A percentile compares a stretch with the other conserved stretches of the same genome.
These are phyloP conservation scores for Bucorvus abyssinicus DNA, from an alignment of 2,797 vertebrate species.

Conservation along the genomic window DNA sequence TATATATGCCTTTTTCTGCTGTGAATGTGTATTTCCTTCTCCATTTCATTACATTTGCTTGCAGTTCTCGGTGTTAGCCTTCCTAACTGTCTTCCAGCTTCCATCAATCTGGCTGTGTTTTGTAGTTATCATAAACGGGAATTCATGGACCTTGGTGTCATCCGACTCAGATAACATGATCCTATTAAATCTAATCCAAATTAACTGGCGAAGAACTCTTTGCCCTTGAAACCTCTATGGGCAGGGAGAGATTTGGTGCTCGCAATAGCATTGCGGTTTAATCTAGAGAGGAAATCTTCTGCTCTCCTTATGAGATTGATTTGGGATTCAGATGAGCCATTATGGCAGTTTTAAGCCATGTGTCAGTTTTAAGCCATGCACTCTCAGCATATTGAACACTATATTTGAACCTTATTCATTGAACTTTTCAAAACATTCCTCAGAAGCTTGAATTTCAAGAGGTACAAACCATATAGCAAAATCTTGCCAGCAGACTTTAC, in stretches of 20 bases:
- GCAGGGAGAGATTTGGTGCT: background rate
- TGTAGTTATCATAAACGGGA: background rate
- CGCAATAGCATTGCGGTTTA: background rate
- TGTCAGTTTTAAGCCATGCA: no score
- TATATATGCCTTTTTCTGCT: background rate
- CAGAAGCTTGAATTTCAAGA: background rate
- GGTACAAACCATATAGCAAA: background rate
- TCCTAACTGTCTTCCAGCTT: background rate
- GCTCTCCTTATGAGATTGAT: background rate
- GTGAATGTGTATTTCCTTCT: background rate
- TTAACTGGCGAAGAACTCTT: background rate
- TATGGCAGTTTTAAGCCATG: no score
- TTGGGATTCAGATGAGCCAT: background rate
- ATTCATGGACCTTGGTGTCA: background rate
- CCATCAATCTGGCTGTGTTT: background rate
- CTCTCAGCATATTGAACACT: background rate
- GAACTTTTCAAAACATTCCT: background rate
- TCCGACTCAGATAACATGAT: background rate
- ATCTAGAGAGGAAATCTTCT: background rate
- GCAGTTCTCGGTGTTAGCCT: background rate
- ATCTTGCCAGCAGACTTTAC: background rate
- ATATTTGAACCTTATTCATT: background rate
- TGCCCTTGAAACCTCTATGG: background rate
- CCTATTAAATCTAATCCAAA: slow-evolving; percentile 17
- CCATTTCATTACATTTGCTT: background rate